These are phyloP conservation scores for Apodemus agrarius DNA, from an alignment of 2,797 vertebrate species.

Conservation along the genomic window DNA sequence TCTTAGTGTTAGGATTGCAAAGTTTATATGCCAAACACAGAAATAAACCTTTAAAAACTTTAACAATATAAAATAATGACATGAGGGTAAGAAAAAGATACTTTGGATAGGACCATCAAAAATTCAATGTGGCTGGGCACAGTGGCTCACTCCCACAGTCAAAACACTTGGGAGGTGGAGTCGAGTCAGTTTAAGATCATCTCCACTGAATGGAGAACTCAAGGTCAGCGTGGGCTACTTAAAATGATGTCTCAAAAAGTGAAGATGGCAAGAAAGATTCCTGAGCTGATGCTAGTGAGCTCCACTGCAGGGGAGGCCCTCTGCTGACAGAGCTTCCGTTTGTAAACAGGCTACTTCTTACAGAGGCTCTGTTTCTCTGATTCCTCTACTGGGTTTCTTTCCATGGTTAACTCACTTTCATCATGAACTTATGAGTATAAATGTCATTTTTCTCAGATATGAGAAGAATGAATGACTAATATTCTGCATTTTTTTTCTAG, in stretches of 20 bases:
- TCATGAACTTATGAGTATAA: not conserved
- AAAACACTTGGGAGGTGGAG: not conserved
- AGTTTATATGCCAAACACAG: not conserved
- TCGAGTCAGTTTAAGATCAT: not conserved
- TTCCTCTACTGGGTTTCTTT: not conserved
- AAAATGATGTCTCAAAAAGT: not conserved
- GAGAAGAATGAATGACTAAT: not conserved
- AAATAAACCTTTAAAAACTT: not conserved
- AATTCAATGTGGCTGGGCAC: not conserved
- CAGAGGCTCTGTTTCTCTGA: not conserved
- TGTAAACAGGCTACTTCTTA: not conserved
- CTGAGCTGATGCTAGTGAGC: not conserved
- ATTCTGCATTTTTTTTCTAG: not conserved
- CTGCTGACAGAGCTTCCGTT: not conserved
- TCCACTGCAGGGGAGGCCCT: not conserved
- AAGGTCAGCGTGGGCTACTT: not conserved
- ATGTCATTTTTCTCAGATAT: not conserved
- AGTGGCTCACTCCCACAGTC: no score
- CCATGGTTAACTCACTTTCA: not conserved
- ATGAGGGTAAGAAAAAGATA: not conserved
- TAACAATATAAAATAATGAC: not conserved
- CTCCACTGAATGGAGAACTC: not conserved
- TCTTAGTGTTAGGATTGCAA: not conserved
- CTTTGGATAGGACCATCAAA: not conserved
- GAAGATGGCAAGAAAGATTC: not conserved